Evolutionary conservation across 2,888 invertebrate genomes (phyloP), one percentile per base, ranked within the genome.

Genomic region (Seira ritae): DNA sequence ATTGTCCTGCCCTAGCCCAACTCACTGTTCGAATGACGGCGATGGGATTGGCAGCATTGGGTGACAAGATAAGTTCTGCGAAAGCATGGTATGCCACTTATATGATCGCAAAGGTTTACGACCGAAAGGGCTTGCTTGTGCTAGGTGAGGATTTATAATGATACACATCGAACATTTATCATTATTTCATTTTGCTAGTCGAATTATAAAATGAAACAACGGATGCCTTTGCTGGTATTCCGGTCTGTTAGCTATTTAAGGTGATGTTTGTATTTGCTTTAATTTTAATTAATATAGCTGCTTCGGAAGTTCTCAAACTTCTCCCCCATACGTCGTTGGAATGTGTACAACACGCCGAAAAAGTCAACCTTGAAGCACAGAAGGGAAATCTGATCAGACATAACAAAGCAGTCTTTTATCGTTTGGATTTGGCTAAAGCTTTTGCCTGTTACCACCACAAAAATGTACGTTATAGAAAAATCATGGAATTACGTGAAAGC

Each of bases 271-370:
- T 31, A 31, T 4, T 8, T 31, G 2, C 31, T 4, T 4, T 8
- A 8, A 31, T 31, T 31, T 31, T 31, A 4, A 8, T 31, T 31
- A 31, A 31, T 8, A 31, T 31, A 80, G 84, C 80, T 71, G 81
- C 84, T 6, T 84, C 84, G 6, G 84, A 84, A 70, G 65, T 84
- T 22, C 20, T 84, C 10, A 84, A 81, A 50, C 50, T 84, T 20
- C 17, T 81, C 4, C 84, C 84, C 1, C 46, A 72, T 19, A 3
- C 72, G 20, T 20, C 69, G 1, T 10, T 74, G 60, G 81, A 77
- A 55, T 69, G 73, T 20, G 81, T 84, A 3, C 17, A 46, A 20
- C 50, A 42, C 22, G 84, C 84, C 1, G 84, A 81, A 4, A 80
- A 73, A 24, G 71, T 77, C 0, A 80, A 80, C 62, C 15, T 23